phyloP scores from a whole-genome alignment of 2,888 invertebrate species.

The Cryptops parisi region DNA sequence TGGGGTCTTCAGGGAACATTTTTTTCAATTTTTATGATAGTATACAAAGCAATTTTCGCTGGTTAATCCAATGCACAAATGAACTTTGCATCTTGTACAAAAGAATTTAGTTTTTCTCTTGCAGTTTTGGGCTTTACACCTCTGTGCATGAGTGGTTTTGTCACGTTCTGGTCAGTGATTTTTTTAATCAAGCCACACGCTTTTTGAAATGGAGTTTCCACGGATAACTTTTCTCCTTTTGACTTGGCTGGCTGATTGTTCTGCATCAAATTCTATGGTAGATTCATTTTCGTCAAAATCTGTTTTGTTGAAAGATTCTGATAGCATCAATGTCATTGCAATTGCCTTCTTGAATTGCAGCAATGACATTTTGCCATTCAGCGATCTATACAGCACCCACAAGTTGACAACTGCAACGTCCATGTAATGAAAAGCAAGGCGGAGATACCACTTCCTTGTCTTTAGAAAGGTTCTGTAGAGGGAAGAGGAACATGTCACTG shows the following conservation, averaged over 20 bases:
- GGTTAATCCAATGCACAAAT: background rate
- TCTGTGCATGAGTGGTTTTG: background rate
- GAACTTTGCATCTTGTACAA: background rate
- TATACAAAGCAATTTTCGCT: background rate
- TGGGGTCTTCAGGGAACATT: too few relatives aligned
- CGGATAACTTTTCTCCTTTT: too few relatives aligned
- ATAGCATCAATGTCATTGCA: too few relatives aligned
- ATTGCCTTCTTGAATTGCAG: background rate
- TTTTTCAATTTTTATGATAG: background rate
- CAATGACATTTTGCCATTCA: background rate
- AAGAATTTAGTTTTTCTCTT: background rate
- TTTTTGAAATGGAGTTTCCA: too few relatives aligned
- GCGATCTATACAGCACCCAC: background rate
- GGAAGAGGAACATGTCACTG: background rate
- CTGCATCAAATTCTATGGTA: too few relatives aligned
- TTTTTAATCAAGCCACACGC: background rate
- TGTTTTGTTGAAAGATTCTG: too few relatives aligned
- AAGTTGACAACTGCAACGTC: background rate
- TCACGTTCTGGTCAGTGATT: background rate
- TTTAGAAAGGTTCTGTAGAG: background rate
- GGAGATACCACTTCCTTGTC: background rate
- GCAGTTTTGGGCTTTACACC: background rate
- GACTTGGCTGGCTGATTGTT: too few relatives aligned
- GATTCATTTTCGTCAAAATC: too few relatives aligned
- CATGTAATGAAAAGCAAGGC: background rate